These are phyloP conservation scores for Porites rus DNA, from an alignment of 92 coral and sea anemone genomes.

Conservation along the genomic window DNA sequence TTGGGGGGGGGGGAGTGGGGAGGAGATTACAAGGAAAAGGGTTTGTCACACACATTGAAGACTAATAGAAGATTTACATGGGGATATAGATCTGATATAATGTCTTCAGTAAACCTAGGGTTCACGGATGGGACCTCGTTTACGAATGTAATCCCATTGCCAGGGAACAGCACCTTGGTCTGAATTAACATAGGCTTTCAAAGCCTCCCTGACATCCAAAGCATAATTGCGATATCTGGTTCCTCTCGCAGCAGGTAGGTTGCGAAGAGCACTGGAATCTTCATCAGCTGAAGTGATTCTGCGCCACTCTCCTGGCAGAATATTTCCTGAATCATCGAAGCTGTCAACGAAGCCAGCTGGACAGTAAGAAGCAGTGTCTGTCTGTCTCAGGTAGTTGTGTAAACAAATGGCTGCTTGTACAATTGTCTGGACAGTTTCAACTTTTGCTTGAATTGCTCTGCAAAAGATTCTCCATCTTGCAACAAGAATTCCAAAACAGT, in stretches of 20 bases:
- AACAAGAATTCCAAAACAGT: slow-evolving; percentile 50
- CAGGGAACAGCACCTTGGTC: slow-evolving; percentile 35
- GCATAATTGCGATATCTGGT: slow-evolving; percentile 63
- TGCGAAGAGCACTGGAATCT: slow-evolving; percentile 41
- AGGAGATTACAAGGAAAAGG: background rate
- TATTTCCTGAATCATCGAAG: slow-evolving; percentile 49
- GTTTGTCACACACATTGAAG: background rate
- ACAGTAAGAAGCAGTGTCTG: slow-evolving; percentile 51
- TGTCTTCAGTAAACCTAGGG: background rate
- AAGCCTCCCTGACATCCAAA: slow-evolving; percentile 8
- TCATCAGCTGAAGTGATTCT: slow-evolving; percentile 22
- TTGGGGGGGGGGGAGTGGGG: background rate
- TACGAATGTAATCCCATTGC: too few relatives aligned
- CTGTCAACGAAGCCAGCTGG: slow-evolving; percentile 65
- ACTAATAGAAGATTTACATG: background rate
- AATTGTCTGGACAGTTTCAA: slow-evolving; percentile 48
- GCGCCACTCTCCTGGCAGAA: slow-evolving; percentile 64
- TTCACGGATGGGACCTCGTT: slow-evolving; percentile 40
- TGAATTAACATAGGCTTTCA: slow-evolving; percentile 64
- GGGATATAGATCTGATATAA: background rate
- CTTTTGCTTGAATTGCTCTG: slow-evolving; percentile 41
- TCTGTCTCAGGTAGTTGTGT: slow-evolving; percentile 55
- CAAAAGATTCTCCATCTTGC: slow-evolving; percentile 59
- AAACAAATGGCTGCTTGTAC: slow-evolving; percentile 50
- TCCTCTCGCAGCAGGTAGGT: slow-evolving; percentile 56